Conservation (phyloP, 2,113 vertebrate genomes). For the Hipposideros armiger region DNA sequence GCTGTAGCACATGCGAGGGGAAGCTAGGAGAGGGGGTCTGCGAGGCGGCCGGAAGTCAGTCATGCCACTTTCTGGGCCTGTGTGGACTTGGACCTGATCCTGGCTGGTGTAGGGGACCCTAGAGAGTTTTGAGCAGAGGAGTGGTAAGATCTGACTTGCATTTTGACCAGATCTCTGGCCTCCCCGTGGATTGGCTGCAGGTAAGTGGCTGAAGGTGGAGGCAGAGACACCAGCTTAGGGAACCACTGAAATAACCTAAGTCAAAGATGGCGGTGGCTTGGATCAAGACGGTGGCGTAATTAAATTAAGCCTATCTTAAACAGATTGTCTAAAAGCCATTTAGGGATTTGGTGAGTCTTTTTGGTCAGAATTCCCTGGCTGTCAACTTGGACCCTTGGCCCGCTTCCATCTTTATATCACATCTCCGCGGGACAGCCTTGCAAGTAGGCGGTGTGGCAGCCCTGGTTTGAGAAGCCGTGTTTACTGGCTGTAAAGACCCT, state of each 20-base stretch:
- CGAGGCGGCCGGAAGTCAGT: not conserved
- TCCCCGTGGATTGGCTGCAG: too few relatives aligned
- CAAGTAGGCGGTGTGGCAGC: too few relatives aligned
- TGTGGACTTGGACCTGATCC: not conserved
- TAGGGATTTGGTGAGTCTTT: not conserved
- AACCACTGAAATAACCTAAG: too few relatives aligned
- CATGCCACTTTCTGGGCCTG: not conserved
- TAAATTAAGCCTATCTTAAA: not conserved
- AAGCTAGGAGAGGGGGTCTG: not conserved
- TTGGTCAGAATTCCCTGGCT: conserved; percentile 20
- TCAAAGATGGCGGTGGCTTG: not conserved
- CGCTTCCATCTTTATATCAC: not conserved
- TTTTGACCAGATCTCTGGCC: not conserved
- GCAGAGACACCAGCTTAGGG: not conserved
- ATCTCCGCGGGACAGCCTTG: not conserved
- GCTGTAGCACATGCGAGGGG: not conserved
- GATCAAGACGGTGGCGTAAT: too few relatives aligned
- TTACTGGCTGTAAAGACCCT: not conserved
- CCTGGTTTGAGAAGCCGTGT: not conserved
- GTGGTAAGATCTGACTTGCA: too few relatives aligned
- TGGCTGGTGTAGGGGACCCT: not conserved
- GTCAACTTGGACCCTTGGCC: not conserved
- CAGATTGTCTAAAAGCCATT: not conserved
- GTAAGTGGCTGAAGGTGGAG: not conserved
- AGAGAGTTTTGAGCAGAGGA: not conserved